These are phyloP conservation scores for Catostylus mosaicus DNA, from an alignment of 30 jellyfish, hydroid and myxozoan species.

Conservation along the genomic window DNA sequence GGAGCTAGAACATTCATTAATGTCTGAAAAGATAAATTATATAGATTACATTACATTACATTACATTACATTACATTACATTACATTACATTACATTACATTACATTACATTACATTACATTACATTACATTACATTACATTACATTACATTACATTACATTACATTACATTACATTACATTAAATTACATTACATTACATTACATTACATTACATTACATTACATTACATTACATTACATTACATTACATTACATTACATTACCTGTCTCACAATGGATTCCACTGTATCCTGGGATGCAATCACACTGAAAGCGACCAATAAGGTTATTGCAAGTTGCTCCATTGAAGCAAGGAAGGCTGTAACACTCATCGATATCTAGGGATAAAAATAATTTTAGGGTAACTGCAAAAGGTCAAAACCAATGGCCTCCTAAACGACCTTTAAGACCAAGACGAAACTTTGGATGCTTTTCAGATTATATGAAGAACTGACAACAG, in stretches of 20 bases:
- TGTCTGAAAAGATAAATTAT: no score
- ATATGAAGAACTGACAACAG: no score
- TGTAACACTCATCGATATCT: constrained; percentile 11
- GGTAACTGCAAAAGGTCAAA: no score
- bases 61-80: constrained; percentile 5
- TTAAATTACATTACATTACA: no score
- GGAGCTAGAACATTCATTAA: not conserved
- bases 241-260: not conserved
- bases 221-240: constrained; percentile 5
- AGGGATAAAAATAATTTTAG: no score
- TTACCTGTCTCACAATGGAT: constrained; percentile 15
- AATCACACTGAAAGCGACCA: not conserved
- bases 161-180: no score
- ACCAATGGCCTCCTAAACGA: no score
- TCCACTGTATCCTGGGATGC: not conserved
- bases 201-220: constrained; percentile 5
- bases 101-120: constrained; percentile 15
- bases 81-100: constrained; percentile 28
- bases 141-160: constrained; percentile 35
- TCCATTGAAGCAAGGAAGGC: constrained; percentile 16
- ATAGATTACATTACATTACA: constrained; percentile 3
- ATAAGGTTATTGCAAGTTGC: constrained; percentile 1
- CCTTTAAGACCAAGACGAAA: no score
- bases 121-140: constrained; percentile 10
- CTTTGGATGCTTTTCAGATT: no score